Evolutionary conservation across 2,113 vertebrate species (phyloP), one percentile per base, ranked within the genome.

Genomic region (Oceanodroma tethys): DNA sequence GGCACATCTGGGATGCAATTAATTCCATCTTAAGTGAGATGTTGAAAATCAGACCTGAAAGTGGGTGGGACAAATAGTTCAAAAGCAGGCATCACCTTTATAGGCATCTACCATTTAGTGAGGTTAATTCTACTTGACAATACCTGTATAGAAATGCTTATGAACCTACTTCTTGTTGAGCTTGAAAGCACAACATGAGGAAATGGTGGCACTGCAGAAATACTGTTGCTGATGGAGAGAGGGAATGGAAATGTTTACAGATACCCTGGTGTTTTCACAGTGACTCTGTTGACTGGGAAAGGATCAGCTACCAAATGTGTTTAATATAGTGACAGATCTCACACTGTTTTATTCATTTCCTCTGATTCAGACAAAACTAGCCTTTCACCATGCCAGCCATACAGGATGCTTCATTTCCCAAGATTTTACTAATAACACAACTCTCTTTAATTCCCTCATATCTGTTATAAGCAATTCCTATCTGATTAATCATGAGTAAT

Each of bases 401-500:
- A 96, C 45, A 62, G 45, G 86, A 86, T 88, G 59, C 29, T 48
- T 81, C 15, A 56, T 87, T 86, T 82, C 59, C 34, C 36, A 86
- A 45, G 65, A 68, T 48, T 87, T 84, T 81, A 45, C 47, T 95
- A 81, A 79, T 79, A 81, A 38, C 71, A 90, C 29, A 83, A 67
- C 2, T 67, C 3, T 75, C 14, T 88, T 95, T 94, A 86, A 81
- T 72, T 96, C 76, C 79, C 67, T 94, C 45, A 91, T 90, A 71
- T 73, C 90, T 97, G 85, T 91, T 96, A 59, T 78, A 83, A 83
- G 80, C 50, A 96, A 94, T 96, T 98, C 91, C 86, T 97, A 56
- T 93, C 70, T 68, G 65, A 43, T 29, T 97, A 96, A 96, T 97
- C 84, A 38, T 55, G 67, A 62, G n/a, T 91, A 95, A 94, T 87